Base-by-base conservation (phyloP, 1,140 invertebrate genomes). In the Zaprionus ghesquierei region DNA sequence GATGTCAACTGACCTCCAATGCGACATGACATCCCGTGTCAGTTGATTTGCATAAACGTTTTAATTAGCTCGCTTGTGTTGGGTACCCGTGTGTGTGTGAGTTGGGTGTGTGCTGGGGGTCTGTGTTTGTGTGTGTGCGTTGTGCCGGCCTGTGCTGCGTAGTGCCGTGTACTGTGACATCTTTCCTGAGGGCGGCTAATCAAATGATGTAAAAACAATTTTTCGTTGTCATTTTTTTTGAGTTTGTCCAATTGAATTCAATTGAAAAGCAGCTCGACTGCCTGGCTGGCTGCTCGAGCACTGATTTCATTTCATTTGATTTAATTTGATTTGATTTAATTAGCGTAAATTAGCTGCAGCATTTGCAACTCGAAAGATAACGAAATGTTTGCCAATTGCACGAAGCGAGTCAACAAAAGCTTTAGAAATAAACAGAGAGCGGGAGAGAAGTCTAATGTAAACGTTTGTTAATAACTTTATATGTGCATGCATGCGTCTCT, bases 1-100 rank as follows among this genome's bases (percentile, higher is more conserved):
- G 51, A 22, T 5, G 29, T 25, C 46, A 27, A 33, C 44, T 69
- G 71, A 82, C 79, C 81, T 77, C 35, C 69, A 77, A 69, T 56
- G 53, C 55, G 54, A 84, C 73, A 69, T 79, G 76, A 69, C 79
- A 70, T 65, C 59, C 22, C 63, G 31, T 75, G 72, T 89, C 74
- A 76, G 59, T 55, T 74, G 15, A 89, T 87, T 87, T 74, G 69
- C 84, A 87, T 89, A 89, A 89, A 82, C 61, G 69, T 84, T 89
- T 87, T 89, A 87, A 87, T 87, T 89, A 89, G 73, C 72, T 66
- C 38, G 29, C 23, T 12, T 58, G 23, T 25, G 51, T 61, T 78
- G 46, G 20, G 41, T 10, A 8, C 0, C 41, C 3, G 33, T 35
- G 33, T 46, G 41, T 46, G 3, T 20, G 35, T 38, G 13, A 8